These are phyloP conservation scores for Ammodytes marinus DNA, from an alignment of 2,113 vertebrate genomes.

Conservation along the genomic window DNA sequence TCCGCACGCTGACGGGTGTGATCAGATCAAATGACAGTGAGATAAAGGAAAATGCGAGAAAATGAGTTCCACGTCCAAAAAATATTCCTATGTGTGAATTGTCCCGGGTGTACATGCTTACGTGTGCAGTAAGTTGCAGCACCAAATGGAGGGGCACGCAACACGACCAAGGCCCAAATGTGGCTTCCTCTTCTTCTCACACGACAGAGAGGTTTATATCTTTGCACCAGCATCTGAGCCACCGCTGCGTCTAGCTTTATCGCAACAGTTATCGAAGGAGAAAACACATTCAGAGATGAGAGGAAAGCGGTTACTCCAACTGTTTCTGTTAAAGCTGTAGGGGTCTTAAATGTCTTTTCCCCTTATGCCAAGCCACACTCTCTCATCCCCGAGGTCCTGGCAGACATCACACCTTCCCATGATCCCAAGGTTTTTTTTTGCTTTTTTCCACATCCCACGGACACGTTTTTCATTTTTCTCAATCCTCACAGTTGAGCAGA, in stretches of 20 bases:
- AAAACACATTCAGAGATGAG: conserved; percentile 2
- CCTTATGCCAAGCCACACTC: not conserved
- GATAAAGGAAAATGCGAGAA: conserved; percentile 26
- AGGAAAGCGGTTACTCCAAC: not conserved
- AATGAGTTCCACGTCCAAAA: not conserved
- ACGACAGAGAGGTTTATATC: not conserved
- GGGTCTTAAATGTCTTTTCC: not conserved
- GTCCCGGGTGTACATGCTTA: not conserved
- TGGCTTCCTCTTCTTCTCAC: not conserved
- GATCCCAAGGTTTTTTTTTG: conserved; percentile 23
- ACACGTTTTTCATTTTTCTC: conserved; percentile 38
- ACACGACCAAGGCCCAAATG: not conserved
- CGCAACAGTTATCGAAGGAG: conserved; percentile 5
- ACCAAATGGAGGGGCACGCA: not conserved
- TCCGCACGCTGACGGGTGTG: conserved; percentile 35
- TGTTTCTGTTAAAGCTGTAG: not conserved
- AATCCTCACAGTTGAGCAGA: conserved; percentile 51
- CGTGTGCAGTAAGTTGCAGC: conserved; percentile 4
- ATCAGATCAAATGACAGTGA: conserved; percentile 51
- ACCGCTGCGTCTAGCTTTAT: not conserved
- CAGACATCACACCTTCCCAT: conserved; percentile 60
- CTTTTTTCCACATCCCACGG: conserved; percentile 39
- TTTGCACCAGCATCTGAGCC: conserved; percentile 24
- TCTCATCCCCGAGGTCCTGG: conserved; percentile 42
- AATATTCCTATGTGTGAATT: conserved; percentile 9